Base-by-base conservation (phyloP, 2,797 vertebrate genomes). In the Poeciliopsis presidionis region DNA sequence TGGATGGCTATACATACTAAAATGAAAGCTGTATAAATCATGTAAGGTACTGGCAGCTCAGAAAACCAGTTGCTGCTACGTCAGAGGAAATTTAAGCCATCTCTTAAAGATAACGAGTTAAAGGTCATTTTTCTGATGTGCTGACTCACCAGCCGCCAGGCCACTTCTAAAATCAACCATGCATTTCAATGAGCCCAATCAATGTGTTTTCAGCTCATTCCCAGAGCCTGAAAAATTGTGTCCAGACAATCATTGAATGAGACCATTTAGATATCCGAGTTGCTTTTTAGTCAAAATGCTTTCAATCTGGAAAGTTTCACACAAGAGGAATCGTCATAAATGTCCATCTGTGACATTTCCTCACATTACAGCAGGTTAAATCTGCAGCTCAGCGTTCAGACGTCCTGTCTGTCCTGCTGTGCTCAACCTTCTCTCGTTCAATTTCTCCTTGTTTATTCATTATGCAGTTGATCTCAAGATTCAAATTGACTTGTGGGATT, bases 401-500 rank as follows among this genome's bases (percentile, higher is more conserved):
- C 84, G 84, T 85, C 86, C 91, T 84, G 83, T 79, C 87, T 61
- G 80, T 78, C 84, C 87, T 80, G 69, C 79, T 7, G 69, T 25
- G 76, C 82, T 5, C 77, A 16, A 47, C 43, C 14, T 22, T 57
- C 83, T 70, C 74, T 53, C 77, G 83, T 71, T 82, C 80, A 73
- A 73, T 85, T 88, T 89, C 89, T 81, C 80, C 86, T 89, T 89
- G 87, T 91, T 92, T 94, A 88, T 92, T 91, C 91, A 89, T 90
- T 93, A 88, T 89, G 79, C 61, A 78, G 80, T 92, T 88, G 88
- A 93, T 94, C 84, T 85, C 84, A 53, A 78, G 88, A 79, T 84
- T 84, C 85, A 90, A 90, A 94, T 93, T 92, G 92, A 93, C 91
- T 89, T 39, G 85, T 74, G 77, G 89, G 86, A 93, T 92, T 93